phyloP scores from a whole-genome alignment of 2,797 vertebrate genomes.

The Parauchenoglanis ngamensis region DNA sequence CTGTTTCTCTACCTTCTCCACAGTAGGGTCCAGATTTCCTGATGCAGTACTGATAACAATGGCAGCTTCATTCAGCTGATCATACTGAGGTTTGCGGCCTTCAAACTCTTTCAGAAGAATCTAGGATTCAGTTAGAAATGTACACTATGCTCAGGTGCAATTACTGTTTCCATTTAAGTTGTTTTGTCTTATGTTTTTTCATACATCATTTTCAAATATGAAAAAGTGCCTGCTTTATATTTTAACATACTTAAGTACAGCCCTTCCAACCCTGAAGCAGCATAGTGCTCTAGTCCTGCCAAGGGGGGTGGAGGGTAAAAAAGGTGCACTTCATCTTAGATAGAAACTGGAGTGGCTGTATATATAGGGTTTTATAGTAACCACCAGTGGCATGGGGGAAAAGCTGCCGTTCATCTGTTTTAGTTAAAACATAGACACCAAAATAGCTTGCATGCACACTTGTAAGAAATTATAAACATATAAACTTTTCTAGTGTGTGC shows the following conservation, averaged over 20 bases:
- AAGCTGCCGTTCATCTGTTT: neutral
- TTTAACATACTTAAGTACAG: neutral
- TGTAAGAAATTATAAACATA: neutral
- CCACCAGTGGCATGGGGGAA: neutral
- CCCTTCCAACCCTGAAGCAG: neutral
- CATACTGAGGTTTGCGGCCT: constrained; percentile 88
- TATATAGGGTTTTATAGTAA: neutral
- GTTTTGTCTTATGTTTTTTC: neutral
- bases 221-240: neutral
- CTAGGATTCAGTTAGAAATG: constrained; percentile 64
- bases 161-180: neutral
- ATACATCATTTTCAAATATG: neutral
- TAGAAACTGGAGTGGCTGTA: neutral
- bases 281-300: neutral
- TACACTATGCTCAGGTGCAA: neutral
- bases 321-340: neutral
- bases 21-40: constrained; percentile 78
- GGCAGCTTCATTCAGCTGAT: constrained; percentile 84
- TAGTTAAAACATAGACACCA: neutral
- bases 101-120: constrained; percentile 97
- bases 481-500: neutral
- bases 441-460: neutral
- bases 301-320: neutral
- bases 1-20: constrained; percentile 79
- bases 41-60: constrained; percentile 81